Evolutionary conservation across 2,797 vertebrate species (phyloP).

Genomic region (Hephaestus fuliginosus): DNA sequence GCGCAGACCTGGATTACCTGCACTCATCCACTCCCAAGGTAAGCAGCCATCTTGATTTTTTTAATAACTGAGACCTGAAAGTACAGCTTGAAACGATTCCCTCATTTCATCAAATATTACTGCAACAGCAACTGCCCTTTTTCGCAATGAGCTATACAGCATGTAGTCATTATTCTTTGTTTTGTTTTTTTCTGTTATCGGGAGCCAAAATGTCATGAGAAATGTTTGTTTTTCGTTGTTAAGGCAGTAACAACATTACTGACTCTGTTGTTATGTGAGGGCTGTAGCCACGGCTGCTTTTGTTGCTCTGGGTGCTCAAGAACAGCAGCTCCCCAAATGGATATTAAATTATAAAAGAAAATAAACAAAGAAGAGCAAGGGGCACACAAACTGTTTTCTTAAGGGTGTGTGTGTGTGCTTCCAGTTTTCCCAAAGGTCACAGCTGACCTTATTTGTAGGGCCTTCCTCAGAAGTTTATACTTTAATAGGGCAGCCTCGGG

Average conservation of each 20-base stretch:
- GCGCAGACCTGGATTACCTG: slow-evolving; percentile 84
- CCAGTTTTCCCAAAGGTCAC: slow-evolving; percentile 57
- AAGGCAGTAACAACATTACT: slow-evolving; percentile 50
- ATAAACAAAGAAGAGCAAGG: slow-evolving; percentile 51
- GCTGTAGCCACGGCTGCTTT: slow-evolving; percentile 26
- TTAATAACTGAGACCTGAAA: slow-evolving; percentile 8
- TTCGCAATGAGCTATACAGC: slow-evolving; percentile 31
- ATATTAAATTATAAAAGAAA: slow-evolving; percentile 58
- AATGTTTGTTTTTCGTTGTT: slow-evolving; percentile 37
- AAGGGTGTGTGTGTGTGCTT: slow-evolving; percentile 18
- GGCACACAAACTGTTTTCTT: slow-evolving; percentile 45
- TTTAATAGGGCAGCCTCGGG: slow-evolving; percentile 26
- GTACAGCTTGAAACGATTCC: slow-evolving; percentile 6
- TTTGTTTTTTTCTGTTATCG: slow-evolving; percentile 12
- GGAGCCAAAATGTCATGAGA: slow-evolving; percentile 62
- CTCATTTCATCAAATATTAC: slow-evolving; percentile 41
- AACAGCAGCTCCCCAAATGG: slow-evolving; percentile 50
- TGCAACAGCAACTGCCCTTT: slow-evolving; percentile 43
- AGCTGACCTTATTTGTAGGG: slow-evolving; percentile 43
- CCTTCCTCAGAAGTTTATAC: slow-evolving; percentile 27
- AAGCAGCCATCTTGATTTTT: slow-evolving; percentile 41
- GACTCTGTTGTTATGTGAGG: slow-evolving; percentile 28
- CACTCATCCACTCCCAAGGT: slow-evolving; percentile 90
- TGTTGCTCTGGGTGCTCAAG: slow-evolving; percentile 37
- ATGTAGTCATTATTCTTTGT: slow-evolving; percentile 53